phyloP scores from a whole-genome alignment of 1,140 invertebrate species.

The Cydia strobilella region DNA sequence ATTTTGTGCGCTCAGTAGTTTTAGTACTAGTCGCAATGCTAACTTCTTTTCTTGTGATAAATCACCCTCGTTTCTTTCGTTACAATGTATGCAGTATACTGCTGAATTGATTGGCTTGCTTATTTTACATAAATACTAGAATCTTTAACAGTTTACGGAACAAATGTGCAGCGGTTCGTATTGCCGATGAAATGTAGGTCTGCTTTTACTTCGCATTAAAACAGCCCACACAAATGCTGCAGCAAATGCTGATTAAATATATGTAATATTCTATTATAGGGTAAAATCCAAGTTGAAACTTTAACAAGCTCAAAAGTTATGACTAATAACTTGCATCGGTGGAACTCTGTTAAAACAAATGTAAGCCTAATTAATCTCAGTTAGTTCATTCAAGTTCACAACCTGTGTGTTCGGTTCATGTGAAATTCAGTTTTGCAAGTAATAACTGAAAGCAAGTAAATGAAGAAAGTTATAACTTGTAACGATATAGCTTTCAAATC shows the following conservation, averaged over 20 bases:
- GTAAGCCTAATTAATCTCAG: not conserved
- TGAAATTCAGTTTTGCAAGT: not conserved
- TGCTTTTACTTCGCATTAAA: not conserved
- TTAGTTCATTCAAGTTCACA: not conserved
- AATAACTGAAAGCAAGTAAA: not conserved
- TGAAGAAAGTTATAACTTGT: not conserved
- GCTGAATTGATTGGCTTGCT: too few relatives aligned
- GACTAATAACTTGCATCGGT: slow-evolving; percentile 2
- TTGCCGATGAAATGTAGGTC: too few relatives aligned
- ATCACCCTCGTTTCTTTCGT: too few relatives aligned
- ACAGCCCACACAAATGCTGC: not conserved
- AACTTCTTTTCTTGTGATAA: too few relatives aligned
- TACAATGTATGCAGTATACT: too few relatives aligned
- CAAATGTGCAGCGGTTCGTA: too few relatives aligned
- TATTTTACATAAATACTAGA: too few relatives aligned
- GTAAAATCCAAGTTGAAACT: not conserved
- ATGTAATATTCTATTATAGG: not conserved
- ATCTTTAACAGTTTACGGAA: too few relatives aligned
- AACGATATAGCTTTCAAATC: too few relatives aligned
- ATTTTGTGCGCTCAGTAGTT: too few relatives aligned
- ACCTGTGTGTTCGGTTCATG: not conserved
- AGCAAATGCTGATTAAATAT: not conserved
- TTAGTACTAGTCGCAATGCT: too few relatives aligned
- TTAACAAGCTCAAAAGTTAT: slow-evolving; percentile 6
- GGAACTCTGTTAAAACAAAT: not conserved